These are phyloP conservation scores for Chouioia cunea DNA, from an alignment of 2,888 invertebrate species.

Conservation along the genomic window DNA sequence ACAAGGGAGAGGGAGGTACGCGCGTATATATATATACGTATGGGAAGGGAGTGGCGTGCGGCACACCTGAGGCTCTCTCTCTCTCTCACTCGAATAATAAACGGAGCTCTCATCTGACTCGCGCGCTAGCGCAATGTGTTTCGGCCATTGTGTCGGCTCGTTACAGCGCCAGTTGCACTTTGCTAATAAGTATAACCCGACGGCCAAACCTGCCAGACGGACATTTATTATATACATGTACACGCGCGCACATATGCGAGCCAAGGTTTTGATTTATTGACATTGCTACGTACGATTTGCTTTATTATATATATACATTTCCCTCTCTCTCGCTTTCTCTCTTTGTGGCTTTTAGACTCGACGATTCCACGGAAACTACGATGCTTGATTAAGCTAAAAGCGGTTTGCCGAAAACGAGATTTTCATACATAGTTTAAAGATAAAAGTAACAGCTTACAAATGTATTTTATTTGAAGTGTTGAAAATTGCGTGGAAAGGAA, in stretches of 20 bases:
- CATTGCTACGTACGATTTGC: conserved; percentile 29
- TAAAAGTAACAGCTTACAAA: no score
- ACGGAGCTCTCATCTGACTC: conserved; percentile 26
- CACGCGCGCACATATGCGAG: not conserved
- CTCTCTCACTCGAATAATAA: conserved; percentile 33
- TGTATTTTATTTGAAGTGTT: no score
- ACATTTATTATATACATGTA: conserved; percentile 10
- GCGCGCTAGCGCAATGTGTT: conserved; percentile 10
- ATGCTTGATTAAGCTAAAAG: no score
- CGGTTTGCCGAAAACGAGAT: no score
- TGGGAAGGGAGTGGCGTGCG: not conserved
- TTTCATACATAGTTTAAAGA: no score
- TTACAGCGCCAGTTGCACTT: conserved; percentile 31
- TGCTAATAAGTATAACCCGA: conserved; percentile 40
- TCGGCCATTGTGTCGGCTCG: conserved; percentile 26
- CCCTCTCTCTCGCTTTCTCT: no score
- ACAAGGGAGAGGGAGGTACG: not conserved
- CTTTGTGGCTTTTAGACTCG: no score
- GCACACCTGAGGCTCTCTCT: conserved; percentile 37
- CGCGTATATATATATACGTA: no score
- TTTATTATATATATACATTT: no score
- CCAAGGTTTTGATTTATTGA: conserved; percentile 41
- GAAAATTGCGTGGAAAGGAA: no score
- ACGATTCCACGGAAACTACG: no score
- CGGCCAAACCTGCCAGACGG: not conserved